Conservation (phyloP, 2,888 invertebrate genomes). For the Idaea dimidiata region DNA sequence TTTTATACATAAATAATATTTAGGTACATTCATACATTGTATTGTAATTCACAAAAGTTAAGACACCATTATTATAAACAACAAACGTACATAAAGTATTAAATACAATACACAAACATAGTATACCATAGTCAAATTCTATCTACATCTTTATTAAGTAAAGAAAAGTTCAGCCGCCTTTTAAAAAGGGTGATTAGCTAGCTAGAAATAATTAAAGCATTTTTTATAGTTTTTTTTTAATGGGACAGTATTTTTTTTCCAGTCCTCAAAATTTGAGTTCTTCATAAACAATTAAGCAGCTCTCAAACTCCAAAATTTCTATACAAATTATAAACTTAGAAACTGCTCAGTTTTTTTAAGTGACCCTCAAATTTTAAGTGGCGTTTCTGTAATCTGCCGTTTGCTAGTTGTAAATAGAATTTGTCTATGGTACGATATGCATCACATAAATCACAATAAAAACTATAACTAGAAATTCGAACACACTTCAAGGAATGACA, state of each 20-base stretch:
- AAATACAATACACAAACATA: background rate
- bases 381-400: too few species aligned
- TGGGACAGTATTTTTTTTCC: too few species aligned
- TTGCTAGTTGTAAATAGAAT: background rate
- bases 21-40: constrained; percentile 2
- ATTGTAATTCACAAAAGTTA: background rate
- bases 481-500: constrained; percentile 17
- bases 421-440: background rate
- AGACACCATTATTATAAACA: background rate
- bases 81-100: background rate
- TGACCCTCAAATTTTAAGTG: too few species aligned
- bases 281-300: too few species aligned
- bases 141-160: background rate
- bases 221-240: too few species aligned
- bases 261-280: too few species aligned
- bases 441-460: constrained; percentile 14
- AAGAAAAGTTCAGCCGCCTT: background rate
- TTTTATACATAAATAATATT: constrained; percentile 24
- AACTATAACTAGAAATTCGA: constrained; percentile 12
- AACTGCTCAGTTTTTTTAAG: too few species aligned
- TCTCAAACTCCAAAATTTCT: too few species aligned
- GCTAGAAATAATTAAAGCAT: background rate
- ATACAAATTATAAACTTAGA: too few species aligned
- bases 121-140: background rate
- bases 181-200: background rate